Percentiles rank a stretch among this genome's conserved stretches.
phyloP scores from a whole-genome alignment of 1,140 invertebrate genomes.

The Saccostrea glomerata region DNA sequence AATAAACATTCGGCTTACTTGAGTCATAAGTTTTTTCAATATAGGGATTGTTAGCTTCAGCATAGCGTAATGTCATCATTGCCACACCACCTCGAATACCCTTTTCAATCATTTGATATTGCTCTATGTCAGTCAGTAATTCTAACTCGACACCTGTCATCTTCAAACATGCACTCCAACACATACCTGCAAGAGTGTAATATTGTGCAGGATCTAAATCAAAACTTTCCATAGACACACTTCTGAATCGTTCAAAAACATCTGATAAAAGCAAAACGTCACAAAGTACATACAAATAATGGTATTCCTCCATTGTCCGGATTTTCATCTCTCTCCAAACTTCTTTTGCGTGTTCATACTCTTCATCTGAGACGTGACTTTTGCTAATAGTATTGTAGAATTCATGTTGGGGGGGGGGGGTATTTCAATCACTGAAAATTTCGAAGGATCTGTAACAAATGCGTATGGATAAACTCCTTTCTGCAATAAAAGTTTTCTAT shows the following conservation, averaged over 20 bases:
- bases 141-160: too few species aligned
- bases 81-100: constrained; percentile 65
- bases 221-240: background rate
- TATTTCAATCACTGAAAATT: background rate
- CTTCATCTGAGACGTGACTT: constrained; percentile 39
- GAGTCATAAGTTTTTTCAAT: constrained; percentile 47
- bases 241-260: constrained; percentile 25
- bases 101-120: constrained; percentile 67
- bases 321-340: constrained; percentile 23
- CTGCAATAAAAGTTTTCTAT: constrained; percentile 32
- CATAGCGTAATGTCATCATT: constrained; percentile 61
- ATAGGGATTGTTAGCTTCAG: constrained; percentile 65
- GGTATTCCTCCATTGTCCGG: too few species aligned
- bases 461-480: background rate
- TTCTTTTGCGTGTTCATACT: background rate
- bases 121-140: constrained; percentile 66
- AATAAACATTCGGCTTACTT: constrained; percentile 20
- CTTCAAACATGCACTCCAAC: too few species aligned
- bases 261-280: constrained; percentile 27
- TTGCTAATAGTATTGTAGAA: constrained; percentile 35
- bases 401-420: background rate
- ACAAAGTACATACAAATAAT: background rate
- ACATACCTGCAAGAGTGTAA: too few species aligned
- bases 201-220: constrained; percentile 1
- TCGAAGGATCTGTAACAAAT: background rate